phyloP scores from a whole-genome alignment of 92 coral and sea anemone genomes.

The Ricordea florida region DNA sequence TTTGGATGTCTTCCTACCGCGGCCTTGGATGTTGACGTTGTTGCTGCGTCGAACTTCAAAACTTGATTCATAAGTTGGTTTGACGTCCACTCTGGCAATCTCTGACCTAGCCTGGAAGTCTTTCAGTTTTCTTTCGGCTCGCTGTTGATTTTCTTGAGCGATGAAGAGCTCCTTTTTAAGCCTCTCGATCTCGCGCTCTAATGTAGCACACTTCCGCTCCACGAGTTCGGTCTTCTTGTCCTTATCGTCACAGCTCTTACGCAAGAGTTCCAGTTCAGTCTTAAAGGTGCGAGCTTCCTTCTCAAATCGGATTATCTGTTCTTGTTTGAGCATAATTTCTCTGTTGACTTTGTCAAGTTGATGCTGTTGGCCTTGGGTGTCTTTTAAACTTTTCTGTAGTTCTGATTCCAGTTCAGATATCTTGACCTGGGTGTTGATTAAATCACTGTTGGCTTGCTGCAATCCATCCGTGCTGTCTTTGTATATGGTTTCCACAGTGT shows the following conservation, averaged over 20 bases:
- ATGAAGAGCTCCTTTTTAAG: slow-evolving; percentile 79
- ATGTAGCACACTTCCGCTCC: slow-evolving; percentile 64
- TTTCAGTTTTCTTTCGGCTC: slow-evolving; percentile 64
- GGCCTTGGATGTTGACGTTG: slow-evolving; percentile 17
- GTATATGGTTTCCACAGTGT: slow-evolving; percentile 75
- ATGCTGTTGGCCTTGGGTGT: slow-evolving; percentile 61
- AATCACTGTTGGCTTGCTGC: slow-evolving; percentile 69
- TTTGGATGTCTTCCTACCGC: slow-evolving; percentile 22
- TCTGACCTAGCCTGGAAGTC: slow-evolving; percentile 58
- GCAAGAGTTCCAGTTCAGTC: slow-evolving; percentile 75
- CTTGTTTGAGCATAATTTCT: slow-evolving; percentile 85
- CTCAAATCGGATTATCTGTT: slow-evolving; percentile 76
- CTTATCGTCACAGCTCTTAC: slow-evolving; percentile 78
- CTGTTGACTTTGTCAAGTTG: slow-evolving; percentile 89
- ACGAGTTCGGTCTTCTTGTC: slow-evolving; percentile 73
- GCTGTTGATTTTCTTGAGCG: slow-evolving; percentile 72
- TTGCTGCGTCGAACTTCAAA: slow-evolving; percentile 67
- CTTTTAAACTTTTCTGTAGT: slow-evolving; percentile 72
- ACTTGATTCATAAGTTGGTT: slow-evolving; percentile 62
- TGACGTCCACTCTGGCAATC: slow-evolving; percentile 37
- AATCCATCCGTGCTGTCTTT: slow-evolving; percentile 81
- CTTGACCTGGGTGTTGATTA: slow-evolving; percentile 61
- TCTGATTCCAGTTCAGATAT: slow-evolving; percentile 70
- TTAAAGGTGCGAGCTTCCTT: slow-evolving; percentile 75
- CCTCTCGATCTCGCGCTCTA: slow-evolving; percentile 87